Evolutionary conservation across 2,113 vertebrate species (phyloP), one percentile per base, ranked within the genome.

Genomic region (Ardeotis arabs): DNA sequence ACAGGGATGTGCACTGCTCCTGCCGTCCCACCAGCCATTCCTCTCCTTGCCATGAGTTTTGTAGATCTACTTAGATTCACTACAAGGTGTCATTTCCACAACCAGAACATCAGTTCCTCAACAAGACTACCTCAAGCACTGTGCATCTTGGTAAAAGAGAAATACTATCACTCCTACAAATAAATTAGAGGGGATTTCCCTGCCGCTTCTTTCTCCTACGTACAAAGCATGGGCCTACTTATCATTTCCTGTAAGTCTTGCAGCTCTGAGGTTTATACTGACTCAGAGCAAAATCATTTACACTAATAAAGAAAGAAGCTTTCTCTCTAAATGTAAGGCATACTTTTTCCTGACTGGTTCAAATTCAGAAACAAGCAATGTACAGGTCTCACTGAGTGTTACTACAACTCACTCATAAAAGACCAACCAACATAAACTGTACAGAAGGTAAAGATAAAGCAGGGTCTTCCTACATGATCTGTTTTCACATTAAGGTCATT

Each of bases 161-260:
- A 77, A 84, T 41, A 13, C 21, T 79, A 3, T 56, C 28, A 49
- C 53, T 79, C 58, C 66, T 59, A 22, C 37, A 92, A 87, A 92
- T 49, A 78, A 84, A 84, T 52, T 10, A 62, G 28, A 56, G 53
- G 79, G 67, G 19, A 6, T 88, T 93, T 81, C 77, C 64, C 73
- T 72, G n/a, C 28, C 10, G 7, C 9, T 35, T 60, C 83, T 83
- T 94, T 59, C 52, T 88, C 52, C 56, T 80, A 52, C 67, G 69
- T 82, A 70, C 70, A 88, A 91, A 96, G 27, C 66, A 90, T 68
- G 72, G 47, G 20, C 44, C 28, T 52, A 28, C n/a, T 84, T 75
- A 44, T 41, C 8, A 74, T 92, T 95, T 95, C 91, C 89, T 6
- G 4, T 73, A 95, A 79, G 80, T 72, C 68, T 93, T 79, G 53